Evolutionary conservation across 1,140 invertebrate genomes (phyloP).

Genomic region (Pogonus chalceus): DNA sequence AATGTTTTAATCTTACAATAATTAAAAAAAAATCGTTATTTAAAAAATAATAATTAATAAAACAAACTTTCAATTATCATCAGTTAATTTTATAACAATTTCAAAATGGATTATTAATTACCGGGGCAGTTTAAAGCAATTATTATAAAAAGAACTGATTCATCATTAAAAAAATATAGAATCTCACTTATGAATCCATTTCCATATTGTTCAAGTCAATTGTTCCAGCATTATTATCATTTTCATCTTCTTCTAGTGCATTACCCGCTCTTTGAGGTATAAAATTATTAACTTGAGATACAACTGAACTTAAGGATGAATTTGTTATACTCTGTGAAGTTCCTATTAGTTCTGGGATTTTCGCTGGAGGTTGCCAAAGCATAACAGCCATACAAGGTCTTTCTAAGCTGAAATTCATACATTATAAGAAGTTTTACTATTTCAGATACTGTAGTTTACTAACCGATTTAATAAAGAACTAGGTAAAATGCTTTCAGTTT

Average conservation of each 20-base stretch:
- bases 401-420: constrained; percentile 38
- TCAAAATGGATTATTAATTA: no score
- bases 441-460: constrained; percentile 4
- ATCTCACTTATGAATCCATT: background rate
- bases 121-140: no score
- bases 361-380: constrained; percentile 60
- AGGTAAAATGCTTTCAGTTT: constrained; percentile 50
- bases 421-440: background rate
- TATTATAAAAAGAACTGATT: no score
- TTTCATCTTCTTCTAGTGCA: background rate
- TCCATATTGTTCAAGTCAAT: background rate
- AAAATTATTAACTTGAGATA: background rate
- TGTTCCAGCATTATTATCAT: background rate
- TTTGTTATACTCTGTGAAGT: background rate
- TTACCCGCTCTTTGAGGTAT: no score
- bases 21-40: no score
- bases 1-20: no score
- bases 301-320: background rate
- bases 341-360: constrained; percentile 34
- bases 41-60: no score
- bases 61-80: no score
- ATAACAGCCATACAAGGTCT: constrained; percentile 66
- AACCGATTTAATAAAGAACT: constrained; percentile 45
- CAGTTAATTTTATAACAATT: no score
- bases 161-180: no score